Evolutionary conservation across 2,888 invertebrate genomes (phyloP).

Genomic region (Eurytoma californica): DNA sequence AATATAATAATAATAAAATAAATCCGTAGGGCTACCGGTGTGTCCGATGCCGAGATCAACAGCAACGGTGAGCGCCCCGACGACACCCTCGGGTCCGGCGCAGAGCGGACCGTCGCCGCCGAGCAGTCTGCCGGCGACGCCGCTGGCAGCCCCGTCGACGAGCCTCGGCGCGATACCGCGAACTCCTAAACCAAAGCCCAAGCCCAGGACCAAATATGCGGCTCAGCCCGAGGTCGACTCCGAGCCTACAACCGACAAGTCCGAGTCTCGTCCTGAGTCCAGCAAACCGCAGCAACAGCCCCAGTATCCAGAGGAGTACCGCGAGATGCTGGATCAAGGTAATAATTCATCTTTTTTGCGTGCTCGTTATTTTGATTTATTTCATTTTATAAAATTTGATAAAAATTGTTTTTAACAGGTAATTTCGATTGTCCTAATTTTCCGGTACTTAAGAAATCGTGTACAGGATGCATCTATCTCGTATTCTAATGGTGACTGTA

Average conservation of each 20-base stretch:
- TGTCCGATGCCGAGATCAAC: constrained; percentile 67
- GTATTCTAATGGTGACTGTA: too few species aligned
- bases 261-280: too few species aligned
- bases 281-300: too few species aligned
- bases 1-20: neutral
- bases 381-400: too few species aligned
- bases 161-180: constrained; percentile 33
- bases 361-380: too few species aligned
- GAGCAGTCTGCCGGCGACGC: constrained; percentile 68
- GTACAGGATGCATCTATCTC: too few species aligned
- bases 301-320: neutral
- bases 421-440: too few species aligned
- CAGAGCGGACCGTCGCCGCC: constrained; percentile 61
- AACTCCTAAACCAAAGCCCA: neutral
- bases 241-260: neutral
- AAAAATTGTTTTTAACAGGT: too few species aligned
- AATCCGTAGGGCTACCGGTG: constrained; percentile 65
- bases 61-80: constrained; percentile 71
- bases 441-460: too few species aligned
- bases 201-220: neutral
- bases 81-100: constrained; percentile 66
- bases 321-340: constrained; percentile 36
- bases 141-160: constrained; percentile 57
- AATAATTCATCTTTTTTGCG: neutral
- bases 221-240: neutral